phyloP scores from a whole-genome alignment of 1,140 invertebrate genomes.

The Caenorhabditis remanei region DNA sequence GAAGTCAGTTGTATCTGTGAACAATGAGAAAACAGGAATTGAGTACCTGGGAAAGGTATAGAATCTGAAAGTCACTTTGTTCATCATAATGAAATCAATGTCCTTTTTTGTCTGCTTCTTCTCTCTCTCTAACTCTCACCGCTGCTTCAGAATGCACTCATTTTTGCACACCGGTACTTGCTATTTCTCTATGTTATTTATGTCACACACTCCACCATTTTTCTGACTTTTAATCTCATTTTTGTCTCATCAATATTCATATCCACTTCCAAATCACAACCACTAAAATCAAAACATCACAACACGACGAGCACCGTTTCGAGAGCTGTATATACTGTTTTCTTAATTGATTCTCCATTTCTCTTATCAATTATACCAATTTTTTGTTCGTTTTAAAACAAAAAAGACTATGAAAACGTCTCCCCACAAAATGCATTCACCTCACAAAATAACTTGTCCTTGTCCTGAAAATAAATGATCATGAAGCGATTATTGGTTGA shows the following conservation, averaged over 20 bases:
- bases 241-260: conserved; percentile 50
- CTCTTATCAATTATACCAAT: background rate
- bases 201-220: background rate
- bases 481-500: conserved; percentile 50
- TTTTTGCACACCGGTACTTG: background rate
- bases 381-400: background rate
- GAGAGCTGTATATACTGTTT: conserved; percentile 11
- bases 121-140: conserved; percentile 35
- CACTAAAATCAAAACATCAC: background rate
- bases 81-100: background rate
- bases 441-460: conserved; percentile 50
- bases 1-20: conserved; percentile 2
- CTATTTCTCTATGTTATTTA: background rate
- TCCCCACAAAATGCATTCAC: conserved; percentile 15
- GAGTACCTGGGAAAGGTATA: conserved; percentile 49
- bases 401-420: too few relatives aligned
- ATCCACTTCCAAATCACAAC: background rate
- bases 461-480: conserved; percentile 45
- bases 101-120: background rate
- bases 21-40: conserved; percentile 52
- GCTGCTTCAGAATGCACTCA: background rate
- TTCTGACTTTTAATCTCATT: background rate
- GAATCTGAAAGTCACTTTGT: background rate
- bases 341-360: background rate
- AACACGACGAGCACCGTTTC: conserved; percentile 14